Conservation (phyloP, 1,140 invertebrate species). For the Teleopsis dalmanni region DNA sequence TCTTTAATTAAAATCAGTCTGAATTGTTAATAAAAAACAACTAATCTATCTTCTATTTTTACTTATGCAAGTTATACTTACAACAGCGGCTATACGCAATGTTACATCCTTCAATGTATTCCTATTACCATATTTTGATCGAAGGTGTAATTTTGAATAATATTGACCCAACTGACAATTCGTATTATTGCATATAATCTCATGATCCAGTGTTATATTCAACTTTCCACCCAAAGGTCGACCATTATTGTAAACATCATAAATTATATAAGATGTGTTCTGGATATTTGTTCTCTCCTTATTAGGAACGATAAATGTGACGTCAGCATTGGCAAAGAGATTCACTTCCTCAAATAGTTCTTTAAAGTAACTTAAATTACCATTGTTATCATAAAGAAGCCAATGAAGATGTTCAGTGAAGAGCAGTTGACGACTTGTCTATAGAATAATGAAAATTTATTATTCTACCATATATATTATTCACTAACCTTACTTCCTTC, state of each 20-base stretch:
- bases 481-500: neutral
- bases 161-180: constrained; percentile 18
- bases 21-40: neutral
- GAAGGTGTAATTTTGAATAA: constrained; percentile 23
- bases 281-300: neutral
- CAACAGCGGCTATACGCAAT: constrained; percentile 21
- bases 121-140: constrained; percentile 23
- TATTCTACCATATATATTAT: neutral
- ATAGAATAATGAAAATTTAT: constrained; percentile 1
- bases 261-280: constrained; percentile 15
- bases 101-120: constrained; percentile 25
- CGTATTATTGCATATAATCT: constrained; percentile 18
- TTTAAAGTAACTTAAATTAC: constrained; percentile 8
- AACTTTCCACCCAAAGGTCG: constrained; percentile 22
- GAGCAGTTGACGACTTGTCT: constrained; percentile 17
- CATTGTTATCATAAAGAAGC: constrained; percentile 23
- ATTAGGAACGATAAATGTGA: constrained; percentile 12
- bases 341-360: constrained; percentile 15
- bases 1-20: no score
- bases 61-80: constrained; percentile 9
- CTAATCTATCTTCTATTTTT: neutral
- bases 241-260: constrained; percentile 37
- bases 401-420: constrained; percentile 25
- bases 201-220: constrained; percentile 29
- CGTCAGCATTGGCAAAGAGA: constrained; percentile 21